A percentile compares a stretch with the other conserved stretches of the same genome.
Evolutionary conservation across 2,113 vertebrate genomes (phyloP).

Genomic region (Heptranchias perlo): DNA sequence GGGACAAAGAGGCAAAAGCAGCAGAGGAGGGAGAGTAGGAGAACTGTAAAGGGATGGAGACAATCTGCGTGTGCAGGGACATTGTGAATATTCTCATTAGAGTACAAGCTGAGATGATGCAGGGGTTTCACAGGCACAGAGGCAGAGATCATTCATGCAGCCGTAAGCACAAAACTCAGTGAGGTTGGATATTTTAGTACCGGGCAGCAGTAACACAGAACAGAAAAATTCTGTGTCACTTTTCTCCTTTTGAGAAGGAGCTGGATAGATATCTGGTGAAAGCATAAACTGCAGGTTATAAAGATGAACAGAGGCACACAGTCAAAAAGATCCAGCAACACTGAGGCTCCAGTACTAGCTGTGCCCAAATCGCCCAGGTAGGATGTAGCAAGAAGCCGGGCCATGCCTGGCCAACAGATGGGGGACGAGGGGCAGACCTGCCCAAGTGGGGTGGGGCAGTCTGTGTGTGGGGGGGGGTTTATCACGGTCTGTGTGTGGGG

Average conservation of each 20-base stretch:
- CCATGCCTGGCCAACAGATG: not conserved
- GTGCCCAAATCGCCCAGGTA: not conserved
- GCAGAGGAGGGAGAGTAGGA: not conserved
- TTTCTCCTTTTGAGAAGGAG: not conserved
- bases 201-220: not conserved
- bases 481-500: not conserved
- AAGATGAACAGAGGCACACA: not conserved
- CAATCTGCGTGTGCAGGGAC: too few species aligned
- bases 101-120: not conserved
- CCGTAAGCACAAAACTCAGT: not conserved
- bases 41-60: not conserved
- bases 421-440: not conserved
- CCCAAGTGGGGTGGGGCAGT: too few species aligned
- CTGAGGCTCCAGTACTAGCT: not conserved
- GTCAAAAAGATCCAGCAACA: not conserved
- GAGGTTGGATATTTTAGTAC: not conserved
- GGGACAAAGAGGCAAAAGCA: not conserved
- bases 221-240: not conserved
- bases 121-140: not conserved
- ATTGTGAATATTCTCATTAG: not conserved
- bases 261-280: not conserved
- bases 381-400: not conserved
- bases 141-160: not conserved
- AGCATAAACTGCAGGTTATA: not conserved
- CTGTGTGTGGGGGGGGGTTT: not conserved